Conservation (phyloP, 2,797 vertebrate genomes). For the Apodemus agrarius region DNA sequence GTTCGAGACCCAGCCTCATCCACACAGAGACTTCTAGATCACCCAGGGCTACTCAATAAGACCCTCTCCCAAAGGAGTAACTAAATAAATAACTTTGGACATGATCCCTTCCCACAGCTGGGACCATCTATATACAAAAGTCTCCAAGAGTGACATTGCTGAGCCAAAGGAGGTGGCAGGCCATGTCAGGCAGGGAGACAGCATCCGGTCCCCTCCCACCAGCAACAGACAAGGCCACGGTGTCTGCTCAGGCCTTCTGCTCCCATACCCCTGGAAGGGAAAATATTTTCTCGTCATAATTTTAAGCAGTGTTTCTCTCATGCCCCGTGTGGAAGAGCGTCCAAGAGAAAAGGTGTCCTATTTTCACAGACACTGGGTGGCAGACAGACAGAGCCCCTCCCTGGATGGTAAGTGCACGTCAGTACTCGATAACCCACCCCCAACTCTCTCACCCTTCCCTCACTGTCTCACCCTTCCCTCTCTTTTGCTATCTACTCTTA, state of each 20-base stretch:
- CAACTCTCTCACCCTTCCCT: no score
- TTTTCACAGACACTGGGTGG: background rate
- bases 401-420: background rate
- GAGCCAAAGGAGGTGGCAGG: background rate
- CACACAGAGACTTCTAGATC: background rate
- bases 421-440: background rate
- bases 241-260: background rate
- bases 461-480: background rate
- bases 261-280: background rate
- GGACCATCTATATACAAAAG: background rate
- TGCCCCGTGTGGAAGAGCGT: background rate
- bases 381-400: background rate
- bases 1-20: background rate
- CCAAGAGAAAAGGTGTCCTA: background rate
- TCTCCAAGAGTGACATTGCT: background rate
- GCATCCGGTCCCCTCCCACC: background rate
- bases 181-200: background rate
- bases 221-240: background rate
- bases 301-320: constrained; percentile 10
- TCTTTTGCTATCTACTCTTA: background rate
- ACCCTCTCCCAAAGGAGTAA: background rate
- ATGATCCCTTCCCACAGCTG: background rate
- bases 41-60: background rate
- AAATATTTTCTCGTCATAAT: background rate
- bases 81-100: background rate